Evolutionary conservation across 2,888 invertebrate genomes (phyloP), one percentile per base, ranked within the genome.

Genomic region (Lapara coniferarum): DNA sequence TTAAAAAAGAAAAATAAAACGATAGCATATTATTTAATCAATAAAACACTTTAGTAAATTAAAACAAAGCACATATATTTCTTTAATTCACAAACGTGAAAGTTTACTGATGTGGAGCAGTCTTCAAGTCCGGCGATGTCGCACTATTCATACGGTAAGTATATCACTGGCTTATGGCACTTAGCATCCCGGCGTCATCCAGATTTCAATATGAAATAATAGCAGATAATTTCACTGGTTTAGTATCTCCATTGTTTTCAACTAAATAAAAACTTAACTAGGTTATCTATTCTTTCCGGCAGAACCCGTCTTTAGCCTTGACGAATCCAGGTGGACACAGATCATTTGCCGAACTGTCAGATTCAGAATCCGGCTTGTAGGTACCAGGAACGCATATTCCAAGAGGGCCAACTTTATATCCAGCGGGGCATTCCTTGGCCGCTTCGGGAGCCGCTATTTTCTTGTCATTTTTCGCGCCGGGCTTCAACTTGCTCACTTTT

Each of bases 361-460:
- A 16, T 46, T 1, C 63, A 0, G 63, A 49, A 13, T 63, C 63
- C 6, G 63, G 63, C 49, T 63, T 63, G 63, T 63, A 63, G 2
- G 63, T 49, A 19, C 63, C 63, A 63, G 63, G 63, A 19, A 63
- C 63, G 19, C 63, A 63, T 63, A 63, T 63, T 63, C 63, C 63
- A 1, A 63, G 19, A 49, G 63, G 63, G 6, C 63, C 63, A 13
- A 13, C 63, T 13, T 63, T 63, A 13, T 49, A 63, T 63, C 63
- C 63, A 12, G 63, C 12, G 2, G 63, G 63, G 13, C 63, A 63
- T 0, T 19, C 49, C 49, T 63, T 63, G 30, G 13, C n/a, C 0
- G 63, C 7, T 49, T 63, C 49, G 13, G 63, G 12, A 12, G 49
- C 46, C 6, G 63, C 63, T 2, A 55, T 19, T 19, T 63, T 63